A percentile compares a stretch with the other conserved stretches of the same genome.
Conservation (phyloP, 1,140 invertebrate genomes). For the Caenorhabditis brenneri region DNA sequence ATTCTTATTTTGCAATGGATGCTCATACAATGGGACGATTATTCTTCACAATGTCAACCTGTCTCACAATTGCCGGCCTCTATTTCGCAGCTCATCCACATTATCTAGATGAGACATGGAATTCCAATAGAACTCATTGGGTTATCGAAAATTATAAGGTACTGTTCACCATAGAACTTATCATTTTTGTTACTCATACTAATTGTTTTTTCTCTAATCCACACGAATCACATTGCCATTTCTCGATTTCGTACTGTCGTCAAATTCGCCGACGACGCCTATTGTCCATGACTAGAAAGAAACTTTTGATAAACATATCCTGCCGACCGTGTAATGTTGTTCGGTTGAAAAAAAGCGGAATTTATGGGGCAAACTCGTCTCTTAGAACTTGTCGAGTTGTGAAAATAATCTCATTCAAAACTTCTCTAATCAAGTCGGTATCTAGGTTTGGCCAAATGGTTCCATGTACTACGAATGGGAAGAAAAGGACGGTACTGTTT, state of each 20-base stretch:
- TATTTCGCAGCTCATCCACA: slow-evolving; percentile 36
- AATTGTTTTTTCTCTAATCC: too few relatives aligned
- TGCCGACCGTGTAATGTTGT: not conserved
- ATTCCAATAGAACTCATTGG: not conserved
- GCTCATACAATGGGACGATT: not conserved
- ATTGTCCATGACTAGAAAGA: not conserved
- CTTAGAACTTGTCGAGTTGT: too few relatives aligned
- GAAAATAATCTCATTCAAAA: too few relatives aligned
- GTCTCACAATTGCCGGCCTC: not conserved
- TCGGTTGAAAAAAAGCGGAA: not conserved
- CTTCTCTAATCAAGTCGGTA: too few relatives aligned
- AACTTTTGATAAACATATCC: not conserved
- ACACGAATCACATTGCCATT: too few relatives aligned
- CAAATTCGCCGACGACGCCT: not conserved
- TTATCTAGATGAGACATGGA: not conserved
- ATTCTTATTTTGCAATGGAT: slow-evolving; percentile 26
- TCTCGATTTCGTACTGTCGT: too few relatives aligned
- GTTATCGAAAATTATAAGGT: slow-evolving; percentile 17
- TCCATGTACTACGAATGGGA: not conserved
- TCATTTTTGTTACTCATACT: too few relatives aligned
- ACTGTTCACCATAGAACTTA: not conserved
- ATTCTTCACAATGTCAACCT: not conserved
- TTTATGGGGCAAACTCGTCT: too few relatives aligned
- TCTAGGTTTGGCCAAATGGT: not conserved
- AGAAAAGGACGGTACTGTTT: not conserved